These are phyloP conservation scores for Gymnocephalus cernua DNA, from an alignment of 2,113 vertebrate species.

Conservation along the genomic window DNA sequence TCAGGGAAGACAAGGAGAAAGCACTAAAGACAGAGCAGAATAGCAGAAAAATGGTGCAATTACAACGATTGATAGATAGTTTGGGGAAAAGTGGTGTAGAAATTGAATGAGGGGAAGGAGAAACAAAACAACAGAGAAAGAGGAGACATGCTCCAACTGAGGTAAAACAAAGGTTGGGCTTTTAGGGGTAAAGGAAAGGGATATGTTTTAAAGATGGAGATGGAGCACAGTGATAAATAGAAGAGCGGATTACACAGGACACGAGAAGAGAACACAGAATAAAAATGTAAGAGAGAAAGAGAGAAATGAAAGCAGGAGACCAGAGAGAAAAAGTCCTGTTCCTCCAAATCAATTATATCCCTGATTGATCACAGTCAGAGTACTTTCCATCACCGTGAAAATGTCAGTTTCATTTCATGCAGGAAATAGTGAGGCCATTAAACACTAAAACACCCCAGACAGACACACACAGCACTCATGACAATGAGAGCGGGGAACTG, in stretches of 20 bases:
- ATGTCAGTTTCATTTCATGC: slow-evolving; percentile 52
- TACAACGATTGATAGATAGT: slow-evolving; percentile 11
- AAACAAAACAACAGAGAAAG: background rate
- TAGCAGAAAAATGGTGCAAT: slow-evolving; percentile 6
- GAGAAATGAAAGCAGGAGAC: background rate
- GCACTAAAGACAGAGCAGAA: slow-evolving; percentile 13
- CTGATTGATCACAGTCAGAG: slow-evolving; percentile 69
- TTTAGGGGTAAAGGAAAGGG: background rate
- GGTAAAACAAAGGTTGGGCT: background rate
- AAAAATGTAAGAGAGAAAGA: background rate
- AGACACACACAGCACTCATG: slow-evolving; percentile 58
- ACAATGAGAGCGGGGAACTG: slow-evolving; percentile 33
- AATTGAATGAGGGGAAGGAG: slow-evolving; percentile 1
- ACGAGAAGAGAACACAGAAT: background rate
- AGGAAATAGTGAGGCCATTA: slow-evolving; percentile 70
- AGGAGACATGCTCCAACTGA: background rate
- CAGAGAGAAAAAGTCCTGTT: slow-evolving; percentile 21
- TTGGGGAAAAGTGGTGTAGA: background rate
- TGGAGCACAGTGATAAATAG: background rate
- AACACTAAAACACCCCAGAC: slow-evolving; percentile 67
- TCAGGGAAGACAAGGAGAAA: background rate
- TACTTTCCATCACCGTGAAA: slow-evolving; percentile 62
- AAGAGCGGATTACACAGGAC: background rate
- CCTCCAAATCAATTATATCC: slow-evolving; percentile 70
- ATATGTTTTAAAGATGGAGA: background rate